phyloP scores from a whole-genome alignment of 2,113 vertebrate genomes.

The Ophthalmolycus amberensis region DNA sequence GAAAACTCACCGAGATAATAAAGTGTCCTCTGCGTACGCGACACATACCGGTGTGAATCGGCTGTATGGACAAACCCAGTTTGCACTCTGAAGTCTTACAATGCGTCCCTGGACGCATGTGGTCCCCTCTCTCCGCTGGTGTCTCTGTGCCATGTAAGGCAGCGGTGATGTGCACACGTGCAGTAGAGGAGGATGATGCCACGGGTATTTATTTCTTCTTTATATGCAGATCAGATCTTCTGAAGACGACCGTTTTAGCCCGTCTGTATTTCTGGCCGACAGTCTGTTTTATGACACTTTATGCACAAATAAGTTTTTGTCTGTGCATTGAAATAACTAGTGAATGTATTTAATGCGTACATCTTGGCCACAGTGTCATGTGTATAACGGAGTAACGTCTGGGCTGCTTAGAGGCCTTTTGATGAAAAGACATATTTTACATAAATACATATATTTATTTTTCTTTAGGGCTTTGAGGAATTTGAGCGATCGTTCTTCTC shows the following conservation, averaged over 20 bases:
- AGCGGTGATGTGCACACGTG: slow-evolving; percentile 40
- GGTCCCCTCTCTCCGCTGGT: slow-evolving; percentile 44
- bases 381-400: slow-evolving; percentile 51
- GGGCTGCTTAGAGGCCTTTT: slow-evolving; percentile 58
- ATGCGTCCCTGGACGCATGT: slow-evolving; percentile 56
- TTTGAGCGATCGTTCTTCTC: slow-evolving; percentile 52
- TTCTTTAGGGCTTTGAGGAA: slow-evolving; percentile 69
- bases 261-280: slow-evolving; percentile 47
- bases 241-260: slow-evolving; percentile 64
- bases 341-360: slow-evolving; percentile 73
- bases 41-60: slow-evolving; percentile 14
- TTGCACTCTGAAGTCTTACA: slow-evolving; percentile 83
- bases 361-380: slow-evolving; percentile 61
- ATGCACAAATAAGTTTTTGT: slow-evolving; percentile 65
- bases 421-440: slow-evolving; percentile 74
- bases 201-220: slow-evolving; percentile 66
- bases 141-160: slow-evolving; percentile 48
- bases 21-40: slow-evolving; percentile 29
- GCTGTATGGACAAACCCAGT: slow-evolving; percentile 52
- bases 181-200: slow-evolving; percentile 49
- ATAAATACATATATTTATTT: slow-evolving; percentile 80
- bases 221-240: slow-evolving; percentile 58
- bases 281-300: slow-evolving; percentile 55
- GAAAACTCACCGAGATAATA: too few relatives aligned
- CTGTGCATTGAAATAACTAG: slow-evolving; percentile 63